Base-by-base conservation (phyloP, 1,140 invertebrate genomes). In the Probaryconus sp. region DNA sequence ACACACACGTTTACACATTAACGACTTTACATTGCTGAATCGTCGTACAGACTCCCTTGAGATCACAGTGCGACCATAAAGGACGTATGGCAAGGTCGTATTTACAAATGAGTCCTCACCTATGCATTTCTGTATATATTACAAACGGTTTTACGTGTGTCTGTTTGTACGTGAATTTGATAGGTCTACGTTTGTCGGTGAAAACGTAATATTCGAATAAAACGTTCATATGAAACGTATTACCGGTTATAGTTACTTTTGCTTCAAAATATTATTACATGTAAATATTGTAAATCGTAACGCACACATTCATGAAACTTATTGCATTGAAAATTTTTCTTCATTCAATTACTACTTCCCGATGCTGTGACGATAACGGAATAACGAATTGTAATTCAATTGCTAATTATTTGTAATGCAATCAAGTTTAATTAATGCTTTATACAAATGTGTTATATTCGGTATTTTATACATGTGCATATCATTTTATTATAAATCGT, bases 41-140 rank as follows among this genome's bases (percentile, higher is more conserved):
- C 45, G 69, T 53, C 48, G 38, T 45, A 47, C 30, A 37, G 16
- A 20, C 35, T 74, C 70, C 70, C 70, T 73, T 43, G 70, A 68
- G 70, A 74, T 53, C 56, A 28, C 56, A 5, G 40, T 6, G 28
- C 40, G 56, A 63, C 56, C 70, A 58, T 77, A 77, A 81, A 78
- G 64, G 79, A 68, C 75, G 77, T 76, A 77, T 78, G 70, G 69
- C 73, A 81, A 79, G 76, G 69, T 74, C 79, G 71, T 78, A 76
- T 76, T 79, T 78, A 82, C 76, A 45, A 76, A 78, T 63, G 70
- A 68, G 67, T 63, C 68, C 68, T 70, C 45, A 37, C 53, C 55
- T 60, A 64, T 63, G 51, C 70, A 64, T 68, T 69, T 75, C 69
- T 69, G 55, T 67, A 63, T 71, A 71, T 55, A 76, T 78, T 77